phyloP scores from a whole-genome alignment of 2,113 vertebrate species.

The Bettongia penicillata region DNA sequence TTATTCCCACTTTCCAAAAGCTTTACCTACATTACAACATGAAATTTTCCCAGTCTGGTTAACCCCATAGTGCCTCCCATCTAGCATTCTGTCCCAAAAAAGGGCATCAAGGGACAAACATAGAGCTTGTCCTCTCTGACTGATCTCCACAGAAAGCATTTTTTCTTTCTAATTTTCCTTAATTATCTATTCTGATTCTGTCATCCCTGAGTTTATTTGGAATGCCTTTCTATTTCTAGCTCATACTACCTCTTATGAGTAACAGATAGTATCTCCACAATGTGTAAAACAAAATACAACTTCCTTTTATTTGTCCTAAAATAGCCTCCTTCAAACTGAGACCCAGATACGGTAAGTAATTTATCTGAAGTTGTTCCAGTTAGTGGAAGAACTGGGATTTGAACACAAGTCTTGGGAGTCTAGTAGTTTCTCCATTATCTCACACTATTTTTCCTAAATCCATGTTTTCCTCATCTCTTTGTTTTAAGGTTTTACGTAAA shows the following conservation, averaged over 20 bases:
- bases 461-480: not conserved
- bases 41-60: not conserved
- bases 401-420: not conserved
- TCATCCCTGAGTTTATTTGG: not conserved
- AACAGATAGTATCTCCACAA: not conserved
- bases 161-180: not conserved
- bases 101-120: not conserved
- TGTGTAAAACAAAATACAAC: not conserved
- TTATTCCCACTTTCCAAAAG: not conserved
- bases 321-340: not conserved
- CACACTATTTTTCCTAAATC: not conserved
- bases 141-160: not conserved
- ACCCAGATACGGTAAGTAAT: not conserved
- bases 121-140: not conserved
- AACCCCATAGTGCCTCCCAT: not conserved
- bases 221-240: not conserved
- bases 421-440: not conserved
- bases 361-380: constrained; percentile 14
- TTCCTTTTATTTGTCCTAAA: not conserved
- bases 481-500: not conserved
- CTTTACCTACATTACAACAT: not conserved
- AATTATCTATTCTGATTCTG: not conserved
- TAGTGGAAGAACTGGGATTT: constrained; percentile 1
- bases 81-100: constrained; percentile 12
- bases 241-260: not conserved